Percentiles rank a stretch among this genome's conserved stretches.
Conservation (phyloP, 2,113 vertebrate species). For the pig (Sus scrofa) region DNA sequence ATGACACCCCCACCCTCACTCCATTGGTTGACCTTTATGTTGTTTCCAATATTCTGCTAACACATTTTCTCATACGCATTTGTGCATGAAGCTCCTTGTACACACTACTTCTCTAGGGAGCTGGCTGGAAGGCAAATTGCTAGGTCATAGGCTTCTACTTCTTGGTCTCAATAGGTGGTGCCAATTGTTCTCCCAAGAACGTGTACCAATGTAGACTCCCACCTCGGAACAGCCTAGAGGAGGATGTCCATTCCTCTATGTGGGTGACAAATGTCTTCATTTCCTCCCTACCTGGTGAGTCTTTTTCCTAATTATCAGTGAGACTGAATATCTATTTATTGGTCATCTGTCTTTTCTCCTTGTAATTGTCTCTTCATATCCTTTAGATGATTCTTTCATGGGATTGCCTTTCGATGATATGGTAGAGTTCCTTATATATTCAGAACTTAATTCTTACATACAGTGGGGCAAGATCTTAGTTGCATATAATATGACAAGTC, state of each 20-base stretch:
- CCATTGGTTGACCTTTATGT: background rate
- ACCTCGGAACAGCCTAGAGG: background rate
- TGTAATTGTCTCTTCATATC: background rate
- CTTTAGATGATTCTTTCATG: background rate
- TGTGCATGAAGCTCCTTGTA: background rate
- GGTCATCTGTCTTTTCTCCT: background rate
- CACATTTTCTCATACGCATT: background rate
- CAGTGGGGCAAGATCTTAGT: background rate
- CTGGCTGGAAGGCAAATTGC: constrained; percentile 5
- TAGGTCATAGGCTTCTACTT: background rate
- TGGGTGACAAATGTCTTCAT: background rate
- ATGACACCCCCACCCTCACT: background rate
- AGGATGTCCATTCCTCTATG: background rate
- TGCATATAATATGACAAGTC: background rate
- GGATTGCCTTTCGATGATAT: background rate
- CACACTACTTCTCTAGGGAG: background rate
- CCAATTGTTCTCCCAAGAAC: background rate
- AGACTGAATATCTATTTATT: background rate
- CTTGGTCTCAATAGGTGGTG: background rate
- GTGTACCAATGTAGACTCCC: background rate
- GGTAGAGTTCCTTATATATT: background rate
- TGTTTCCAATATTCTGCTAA: background rate
- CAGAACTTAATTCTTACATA: constrained; percentile 39
- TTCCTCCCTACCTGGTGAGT: background rate
- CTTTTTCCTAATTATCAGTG: background rate